These are phyloP conservation scores for Rhinoptilus africanus DNA, from an alignment of 2,113 vertebrate species.

Conservation along the genomic window DNA sequence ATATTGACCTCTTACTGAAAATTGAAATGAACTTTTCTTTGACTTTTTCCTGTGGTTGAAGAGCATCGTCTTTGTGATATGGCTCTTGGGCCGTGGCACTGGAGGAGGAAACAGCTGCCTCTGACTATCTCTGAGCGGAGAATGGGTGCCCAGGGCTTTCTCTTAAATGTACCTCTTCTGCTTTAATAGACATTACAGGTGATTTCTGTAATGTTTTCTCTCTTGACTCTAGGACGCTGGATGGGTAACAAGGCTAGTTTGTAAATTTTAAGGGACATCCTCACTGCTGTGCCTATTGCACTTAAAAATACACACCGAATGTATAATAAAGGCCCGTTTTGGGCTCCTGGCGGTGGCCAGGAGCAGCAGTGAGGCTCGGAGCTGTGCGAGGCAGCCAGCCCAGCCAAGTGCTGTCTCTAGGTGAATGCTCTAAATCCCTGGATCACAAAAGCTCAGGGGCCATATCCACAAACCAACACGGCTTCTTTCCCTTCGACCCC, in stretches of 20 bases:
- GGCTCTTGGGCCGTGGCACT: not conserved
- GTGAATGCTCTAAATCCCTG: not conserved
- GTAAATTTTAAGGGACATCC: not conserved
- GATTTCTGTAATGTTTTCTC: not conserved
- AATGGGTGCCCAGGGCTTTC: not conserved
- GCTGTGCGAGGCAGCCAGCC: not conserved
- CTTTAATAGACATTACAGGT: not conserved
- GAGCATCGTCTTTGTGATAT: not conserved
- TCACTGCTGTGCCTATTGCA: fast-evolving
- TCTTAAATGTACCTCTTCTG: not conserved
- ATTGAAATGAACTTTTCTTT: not conserved
- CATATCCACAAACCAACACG: not conserved
- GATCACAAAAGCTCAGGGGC: constrained; percentile 4
- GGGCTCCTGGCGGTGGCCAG: not conserved
- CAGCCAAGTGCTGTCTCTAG: not conserved
- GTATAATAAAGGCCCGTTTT: fast-evolving
- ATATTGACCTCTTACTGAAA: not conserved
- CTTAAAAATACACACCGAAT: fast-evolving
- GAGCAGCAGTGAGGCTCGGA: not conserved
- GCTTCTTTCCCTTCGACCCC: constrained; percentile 41
- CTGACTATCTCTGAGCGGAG: not conserved
- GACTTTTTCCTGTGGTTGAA: not conserved
- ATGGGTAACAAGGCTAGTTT: not conserved
- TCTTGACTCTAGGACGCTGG: not conserved
- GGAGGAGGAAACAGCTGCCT: not conserved